These are phyloP conservation scores for Drosophila kuntzei DNA, from an alignment of 2,888 invertebrate genomes.

Conservation along the genomic window DNA sequence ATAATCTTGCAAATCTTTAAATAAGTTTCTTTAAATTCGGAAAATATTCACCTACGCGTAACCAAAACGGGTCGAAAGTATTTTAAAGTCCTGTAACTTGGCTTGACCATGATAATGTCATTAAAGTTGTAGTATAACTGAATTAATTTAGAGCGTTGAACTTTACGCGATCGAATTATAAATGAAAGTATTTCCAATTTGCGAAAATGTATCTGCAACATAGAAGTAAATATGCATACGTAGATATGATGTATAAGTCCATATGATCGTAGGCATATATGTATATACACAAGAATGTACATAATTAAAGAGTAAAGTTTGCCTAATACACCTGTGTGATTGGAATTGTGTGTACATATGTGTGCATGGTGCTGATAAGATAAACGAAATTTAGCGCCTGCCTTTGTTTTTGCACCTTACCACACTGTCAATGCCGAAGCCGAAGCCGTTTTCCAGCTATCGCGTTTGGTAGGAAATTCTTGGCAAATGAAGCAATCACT, in stretches of 20 bases:
- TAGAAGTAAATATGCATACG: neutral
- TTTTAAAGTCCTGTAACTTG: constrained; percentile 65
- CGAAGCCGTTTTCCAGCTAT: constrained; percentile 50
- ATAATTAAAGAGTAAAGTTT: constrained; percentile 10
- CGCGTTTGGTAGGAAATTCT: constrained; percentile 66
- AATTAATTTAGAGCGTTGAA: constrained; percentile 3
- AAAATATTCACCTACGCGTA: constrained; percentile 62
- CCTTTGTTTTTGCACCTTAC: constrained; percentile 57
- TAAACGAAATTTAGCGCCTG: constrained; percentile 54
- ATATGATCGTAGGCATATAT: neutral
- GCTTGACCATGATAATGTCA: constrained; percentile 61
- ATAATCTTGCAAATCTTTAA: too few relatives aligned
- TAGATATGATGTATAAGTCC: constrained; percentile 5
- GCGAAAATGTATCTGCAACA: neutral
- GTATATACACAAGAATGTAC: neutral
- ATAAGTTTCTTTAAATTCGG: too few relatives aligned
- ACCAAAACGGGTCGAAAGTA: constrained; percentile 64
- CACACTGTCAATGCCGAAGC: constrained; percentile 39
- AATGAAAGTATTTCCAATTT: constrained; percentile 26
- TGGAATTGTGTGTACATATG: constrained; percentile 28
- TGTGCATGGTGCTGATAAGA: constrained; percentile 57
- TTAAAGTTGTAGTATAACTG: neutral
- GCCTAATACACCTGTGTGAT: constrained; percentile 35
- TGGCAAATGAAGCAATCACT: constrained; percentile 69
- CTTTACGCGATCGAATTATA: constrained; percentile 6